Evolutionary conservation across 2,113 vertebrate species (phyloP), one percentile per base, ranked within the genome.

Genomic region (Rhadina sibilatrix): DNA sequence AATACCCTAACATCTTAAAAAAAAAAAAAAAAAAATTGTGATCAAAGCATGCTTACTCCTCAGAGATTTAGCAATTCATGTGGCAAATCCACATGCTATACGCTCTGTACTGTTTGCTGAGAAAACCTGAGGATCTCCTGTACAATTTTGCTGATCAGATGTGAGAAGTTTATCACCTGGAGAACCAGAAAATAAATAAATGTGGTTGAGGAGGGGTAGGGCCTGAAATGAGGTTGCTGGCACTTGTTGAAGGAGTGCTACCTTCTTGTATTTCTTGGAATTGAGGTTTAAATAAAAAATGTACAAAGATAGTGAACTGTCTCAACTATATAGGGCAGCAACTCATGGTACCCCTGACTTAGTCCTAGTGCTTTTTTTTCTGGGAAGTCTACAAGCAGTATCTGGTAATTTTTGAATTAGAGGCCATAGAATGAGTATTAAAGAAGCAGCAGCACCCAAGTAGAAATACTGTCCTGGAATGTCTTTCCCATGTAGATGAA

Each of bases 1-100:
- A 90, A 74, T 82, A 70, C 16, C 28, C 17, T 71, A 78, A 74
- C 4, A 11, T 66, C 46, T 88, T 95, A 27, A 10, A 63, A 94
- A 83, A 83, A 52, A 94, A 83, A 83, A 52, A 88, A 57, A 27
- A 59, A 70, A 30, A 89, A n/a, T n/a, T 33, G 50, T 64, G 47
- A 94, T 95, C 88, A 94, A 94, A 94, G 89, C 66, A 44, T 56
- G 83, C 59, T 87, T 82, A 49, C 52, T 90, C 52, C 85, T 95
- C 65, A 23, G 71, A 78, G 83, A 90, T 87, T 87, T 79, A 79
- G 42, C 76, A 93, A 74, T 69, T 93, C 47, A 52, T 91, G 87
- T 80, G 76, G 79, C 72, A 87, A 93, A 90, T 89, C 88, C 83
- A 71, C 89, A 22, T 75, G 61, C 60, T 92, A 7, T 44, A 27